Conservation (phyloP, 2,888 invertebrate species). For the Dysmachus trigonus region DNA sequence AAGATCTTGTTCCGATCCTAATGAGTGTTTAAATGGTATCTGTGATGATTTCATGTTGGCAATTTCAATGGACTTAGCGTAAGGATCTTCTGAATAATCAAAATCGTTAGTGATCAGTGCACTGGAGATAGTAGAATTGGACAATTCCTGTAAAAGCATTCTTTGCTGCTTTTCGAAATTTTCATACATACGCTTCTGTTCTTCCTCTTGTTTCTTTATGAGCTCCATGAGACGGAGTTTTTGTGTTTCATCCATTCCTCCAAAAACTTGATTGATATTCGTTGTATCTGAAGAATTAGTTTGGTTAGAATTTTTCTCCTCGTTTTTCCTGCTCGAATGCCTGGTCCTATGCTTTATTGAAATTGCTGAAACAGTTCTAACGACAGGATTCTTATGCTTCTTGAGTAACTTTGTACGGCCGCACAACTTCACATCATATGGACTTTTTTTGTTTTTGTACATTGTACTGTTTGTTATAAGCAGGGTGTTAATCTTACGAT, state of each 20-base stretch:
- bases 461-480: conserved; percentile 14
- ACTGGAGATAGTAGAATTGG: not conserved
- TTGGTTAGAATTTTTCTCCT: not conserved
- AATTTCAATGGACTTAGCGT: not conserved
- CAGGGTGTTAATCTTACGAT: not conserved
- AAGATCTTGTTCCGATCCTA: not conserved
- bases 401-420: conserved; percentile 47
- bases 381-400: conserved; percentile 47
- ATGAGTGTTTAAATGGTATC: not conserved
- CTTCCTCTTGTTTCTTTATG: conserved; percentile 71
- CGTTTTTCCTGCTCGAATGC: not conserved
- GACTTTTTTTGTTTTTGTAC: conserved; percentile 51
- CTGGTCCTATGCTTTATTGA: conserved; percentile 26
- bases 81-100: not conserved
- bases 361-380: conserved; percentile 6
- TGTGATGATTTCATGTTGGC: not conserved
- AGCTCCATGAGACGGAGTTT: conserved; percentile 71
- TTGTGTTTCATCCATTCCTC: conserved; percentile 70
- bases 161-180: conserved; percentile 74
- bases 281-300: not conserved
- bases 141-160: conserved; percentile 65
- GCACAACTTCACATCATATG: conserved; percentile 50
- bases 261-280: conserved; percentile 44
- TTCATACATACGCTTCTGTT: conserved; percentile 71
- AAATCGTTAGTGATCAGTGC: not conserved